Base-by-base conservation (phyloP, 2,113 vertebrate genomes). In the Nesoenas mayeri region DNA sequence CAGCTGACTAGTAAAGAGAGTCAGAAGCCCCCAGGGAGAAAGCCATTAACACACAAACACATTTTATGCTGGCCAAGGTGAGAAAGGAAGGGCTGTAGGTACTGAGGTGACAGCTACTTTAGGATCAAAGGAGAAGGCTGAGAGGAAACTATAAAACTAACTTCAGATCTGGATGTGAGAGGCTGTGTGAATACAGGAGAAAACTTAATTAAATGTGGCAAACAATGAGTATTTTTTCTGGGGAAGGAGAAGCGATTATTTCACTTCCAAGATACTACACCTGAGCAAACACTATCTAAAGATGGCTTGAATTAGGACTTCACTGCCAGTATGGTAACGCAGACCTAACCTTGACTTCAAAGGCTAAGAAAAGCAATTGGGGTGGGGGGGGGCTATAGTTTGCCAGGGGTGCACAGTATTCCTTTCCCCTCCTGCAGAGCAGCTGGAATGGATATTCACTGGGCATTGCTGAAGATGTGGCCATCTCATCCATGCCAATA, bases 121-220 rank as follows among this genome's bases (percentile, higher is more conserved):
- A 89, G 80, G 88, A 93, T 96, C 94, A 95, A 96, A 96, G 90
- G 78, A 91, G 54, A 95, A 92, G 29, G 83, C 77, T 92, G 85
- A 92, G 47, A 91, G 94, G 96, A 96, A 97, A 95, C 93, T 75
- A 91, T 93, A 97, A 96, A 96, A 96, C 85, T 83, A 67, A 83
- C 85, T 94, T 91, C 90, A 91, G 86, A 93, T 73, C 78, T 95
- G 83, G 50, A 54, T 56, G 85, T 72, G 60, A 81, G 77, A 95
- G 75, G 79, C 57, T 69, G 66, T 71, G 67, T 48, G 86, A 96
- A 93, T 44, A 53, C 83, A 95, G 51, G 26, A 38, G 54, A 29
- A 91, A 96, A 79, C 66, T 96, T 96, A 95, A 97, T 96, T 95
- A 97, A 96, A 94, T 79, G 80, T 69, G 69, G 95, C 92, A 96